Evolutionary conservation across 2,797 vertebrate species (phyloP).

Genomic region (Manis javanica): DNA sequence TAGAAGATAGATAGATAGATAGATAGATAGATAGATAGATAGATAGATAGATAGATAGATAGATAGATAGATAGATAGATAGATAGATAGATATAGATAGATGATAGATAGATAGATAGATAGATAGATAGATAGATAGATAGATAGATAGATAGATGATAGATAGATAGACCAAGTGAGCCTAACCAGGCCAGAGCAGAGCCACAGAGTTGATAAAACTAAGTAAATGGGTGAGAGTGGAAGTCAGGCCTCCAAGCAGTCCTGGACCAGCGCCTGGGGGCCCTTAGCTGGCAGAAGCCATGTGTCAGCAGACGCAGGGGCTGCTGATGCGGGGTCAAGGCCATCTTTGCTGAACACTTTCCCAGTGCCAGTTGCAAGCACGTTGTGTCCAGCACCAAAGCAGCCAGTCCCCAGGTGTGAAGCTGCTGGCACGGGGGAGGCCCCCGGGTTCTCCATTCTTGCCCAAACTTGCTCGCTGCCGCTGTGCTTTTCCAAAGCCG

Average conservation of each 20-base stretch:
- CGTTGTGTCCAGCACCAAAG: background rate
- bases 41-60: background rate
- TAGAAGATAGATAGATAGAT: background rate
- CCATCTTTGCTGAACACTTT: background rate
- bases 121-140: background rate
- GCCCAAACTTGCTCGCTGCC: background rate
- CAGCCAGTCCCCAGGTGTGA: background rate
- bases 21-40: background rate
- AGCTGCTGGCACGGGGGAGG: background rate
- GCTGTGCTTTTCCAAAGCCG: rapidly evolving
- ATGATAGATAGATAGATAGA: background rate
- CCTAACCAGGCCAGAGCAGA: background rate
- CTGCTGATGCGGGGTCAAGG: rapidly evolving
- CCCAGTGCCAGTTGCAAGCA: background rate
- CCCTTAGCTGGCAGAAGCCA: background rate
- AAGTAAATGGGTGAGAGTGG: background rate
- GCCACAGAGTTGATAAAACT: background rate
- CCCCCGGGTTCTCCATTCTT: rapidly evolving
- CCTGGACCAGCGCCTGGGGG: background rate
- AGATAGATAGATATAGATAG: background rate
- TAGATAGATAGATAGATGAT: background rate
- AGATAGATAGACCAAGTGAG: background rate
- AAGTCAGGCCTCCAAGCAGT: background rate
- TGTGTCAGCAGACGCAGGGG: too few relatives aligned
- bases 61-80: background rate